Base-by-base conservation (phyloP, 2,888 invertebrate genomes). In the Dendrolimus houi region DNA sequence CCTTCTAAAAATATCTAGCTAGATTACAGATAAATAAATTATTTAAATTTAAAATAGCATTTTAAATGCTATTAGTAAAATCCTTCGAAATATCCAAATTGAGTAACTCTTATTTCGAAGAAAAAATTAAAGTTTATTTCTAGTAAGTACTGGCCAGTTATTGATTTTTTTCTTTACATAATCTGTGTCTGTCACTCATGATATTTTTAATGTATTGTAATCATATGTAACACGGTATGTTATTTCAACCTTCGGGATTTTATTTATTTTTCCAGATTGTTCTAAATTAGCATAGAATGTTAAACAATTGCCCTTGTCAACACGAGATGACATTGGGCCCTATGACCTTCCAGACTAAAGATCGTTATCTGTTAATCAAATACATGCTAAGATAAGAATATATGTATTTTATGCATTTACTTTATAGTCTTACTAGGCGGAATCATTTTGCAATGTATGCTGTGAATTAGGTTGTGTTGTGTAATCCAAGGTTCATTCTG, bases 291-390 rank as follows among this genome's bases (percentile, higher is more conserved):
- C 70, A 80, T 75, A 29, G 6, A 29, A 47, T 47, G 47, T 47
- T 29, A 29, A 29, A 29, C 29, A 29, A 71, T 52, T 71, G 69
- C 70, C 77, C 74, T 77, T 79, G 76, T 59, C 60, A 60, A 64
- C 67, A 68, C 67, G 61, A 54, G 62, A 54, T 73, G 76, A 76
- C 74, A 77, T 77, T 81, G 78, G 61, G 61, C 60, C 57, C 52
- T 54, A 52, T 40, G 69, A 74, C 76, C 77, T 78, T 77, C 68
- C 42, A 66, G 60, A 69, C 65, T 66, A 60, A 60, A 67, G 62
- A 69, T 66, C 61, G 54, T 47, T 66, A 79, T 80, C 77, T 77
- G 70, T 74, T 77, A 81, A 79, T 63, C 75, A 77, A 80, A 80
- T 75, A 57, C 62, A 58, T 68, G 64, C 55, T 58, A 13, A 69